A percentile compares a stretch with the other conserved stretches of the same genome.
These are phyloP conservation scores for Cathartes aura DNA, from an alignment of 2,113 vertebrate species.

Conservation along the genomic window DNA sequence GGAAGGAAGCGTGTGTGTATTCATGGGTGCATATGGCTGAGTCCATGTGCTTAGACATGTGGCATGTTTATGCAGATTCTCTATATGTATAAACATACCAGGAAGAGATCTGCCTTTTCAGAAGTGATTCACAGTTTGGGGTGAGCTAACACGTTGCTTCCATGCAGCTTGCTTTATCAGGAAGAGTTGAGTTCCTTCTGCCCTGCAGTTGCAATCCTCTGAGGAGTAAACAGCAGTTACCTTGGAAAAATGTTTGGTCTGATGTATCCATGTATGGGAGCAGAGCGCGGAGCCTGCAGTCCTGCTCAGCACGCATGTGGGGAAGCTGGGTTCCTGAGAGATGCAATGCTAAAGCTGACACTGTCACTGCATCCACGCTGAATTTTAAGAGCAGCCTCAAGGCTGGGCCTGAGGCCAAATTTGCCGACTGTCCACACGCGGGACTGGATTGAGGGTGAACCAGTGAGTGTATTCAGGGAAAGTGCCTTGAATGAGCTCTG, in stretches of 20 bases:
- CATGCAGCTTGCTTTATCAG: neutral
- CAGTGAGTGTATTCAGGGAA: neutral
- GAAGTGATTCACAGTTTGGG: neutral
- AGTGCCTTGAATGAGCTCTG: conserved; percentile 23
- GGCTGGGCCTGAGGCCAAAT: conserved; percentile 66
- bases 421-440: neutral
- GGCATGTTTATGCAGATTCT: conserved; percentile 40
- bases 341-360: neutral
- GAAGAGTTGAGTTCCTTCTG: neutral
- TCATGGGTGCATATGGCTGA: conserved; percentile 21
- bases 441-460: conserved; percentile 32
- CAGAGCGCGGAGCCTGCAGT: fast-evolving
- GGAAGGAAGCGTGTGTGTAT: conserved; percentile 3
- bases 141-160: neutral
- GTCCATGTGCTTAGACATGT: conserved; percentile 42
- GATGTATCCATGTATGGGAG: fast-evolving
- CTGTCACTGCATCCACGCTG: neutral
- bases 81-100: conserved; percentile 10
- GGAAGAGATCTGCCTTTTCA: conserved; percentile 31
- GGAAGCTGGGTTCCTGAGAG: neutral
- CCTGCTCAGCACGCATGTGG: fast-evolving
- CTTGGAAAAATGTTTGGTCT: neutral
- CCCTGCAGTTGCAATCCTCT: neutral
- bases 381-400: conserved; percentile 67
- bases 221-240: neutral